phyloP scores from a whole-genome alignment of 1,140 invertebrate genomes.

The Megalonaias nervosa region DNA sequence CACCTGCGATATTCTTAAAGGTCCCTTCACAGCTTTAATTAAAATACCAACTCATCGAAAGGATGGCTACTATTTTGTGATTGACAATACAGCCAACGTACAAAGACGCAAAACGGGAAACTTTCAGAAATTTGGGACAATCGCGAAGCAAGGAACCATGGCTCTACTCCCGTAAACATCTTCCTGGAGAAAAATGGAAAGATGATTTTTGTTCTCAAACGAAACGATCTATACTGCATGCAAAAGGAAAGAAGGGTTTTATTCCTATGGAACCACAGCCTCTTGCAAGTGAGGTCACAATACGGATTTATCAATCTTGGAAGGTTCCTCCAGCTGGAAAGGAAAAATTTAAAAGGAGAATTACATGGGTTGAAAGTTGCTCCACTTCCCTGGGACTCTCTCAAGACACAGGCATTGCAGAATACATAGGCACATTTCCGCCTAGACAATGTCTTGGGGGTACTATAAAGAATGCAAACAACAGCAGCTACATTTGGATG shows the following conservation, averaged over 20 bases:
- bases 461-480: not conserved
- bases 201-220: not conserved
- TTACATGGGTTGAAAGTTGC: not conserved
- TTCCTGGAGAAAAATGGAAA: conserved; percentile 2
- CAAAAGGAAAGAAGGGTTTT: not conserved
- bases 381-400: not conserved
- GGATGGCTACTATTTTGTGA: conserved; percentile 11
- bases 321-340: not conserved
- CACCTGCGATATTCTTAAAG: not conserved
- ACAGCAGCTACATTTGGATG: not conserved
- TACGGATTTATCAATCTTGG: not conserved
- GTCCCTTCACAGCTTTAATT: not conserved
- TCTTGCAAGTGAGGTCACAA: not conserved
- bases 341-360: not conserved
- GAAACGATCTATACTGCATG: not conserved
- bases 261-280: conserved; percentile 2
- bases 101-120: not conserved
- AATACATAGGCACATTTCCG: conserved; percentile 19
- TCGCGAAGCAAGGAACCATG: conserved; percentile 2
- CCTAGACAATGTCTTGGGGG: not conserved
- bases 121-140: conserved; percentile 25
- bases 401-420: not conserved
- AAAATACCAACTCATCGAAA: conserved; percentile 11
- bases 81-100: conserved; percentile 1
- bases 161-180: not conserved